phyloP scores from a whole-genome alignment of 2,113 vertebrate species.

The Psittacula cyanocephala region DNA sequence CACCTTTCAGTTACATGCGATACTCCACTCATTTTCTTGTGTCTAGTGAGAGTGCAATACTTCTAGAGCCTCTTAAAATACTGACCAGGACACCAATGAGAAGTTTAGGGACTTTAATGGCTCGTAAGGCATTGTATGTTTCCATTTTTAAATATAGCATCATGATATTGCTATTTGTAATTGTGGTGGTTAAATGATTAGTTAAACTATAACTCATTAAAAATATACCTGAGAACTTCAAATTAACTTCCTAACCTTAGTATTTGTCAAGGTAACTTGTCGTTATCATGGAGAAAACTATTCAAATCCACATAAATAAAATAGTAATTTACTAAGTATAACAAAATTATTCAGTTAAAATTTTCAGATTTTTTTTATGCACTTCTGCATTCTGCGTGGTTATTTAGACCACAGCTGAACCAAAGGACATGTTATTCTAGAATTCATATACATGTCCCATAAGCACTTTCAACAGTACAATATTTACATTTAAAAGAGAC shows the following conservation, averaged over 20 bases:
- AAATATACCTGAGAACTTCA: background rate
- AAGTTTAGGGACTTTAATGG: background rate
- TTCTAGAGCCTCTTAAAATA: background rate
- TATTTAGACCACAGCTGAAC: conserved; percentile 14
- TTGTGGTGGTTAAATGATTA: background rate
- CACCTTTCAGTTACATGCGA: background rate
- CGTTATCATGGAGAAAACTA: background rate
- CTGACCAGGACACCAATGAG: background rate
- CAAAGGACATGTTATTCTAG: background rate
- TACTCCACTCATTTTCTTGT: background rate
- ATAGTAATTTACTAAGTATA: background rate
- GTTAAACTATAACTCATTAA: background rate
- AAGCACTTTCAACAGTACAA: conserved; percentile 26
- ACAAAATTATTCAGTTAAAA: background rate
- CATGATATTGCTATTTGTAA: background rate
- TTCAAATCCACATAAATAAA: background rate
- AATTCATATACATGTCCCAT: background rate
- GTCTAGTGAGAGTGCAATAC: background rate
- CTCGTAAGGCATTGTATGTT: background rate
- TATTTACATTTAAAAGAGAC: conserved; percentile 62
- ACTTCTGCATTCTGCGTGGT: background rate
- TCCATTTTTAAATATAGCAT: background rate
- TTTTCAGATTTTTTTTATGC: background rate
- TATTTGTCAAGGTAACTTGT: background rate
- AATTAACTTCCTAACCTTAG: background rate